Conservation (phyloP, 2,113 vertebrate species). For the Phainopepla nitens region DNA sequence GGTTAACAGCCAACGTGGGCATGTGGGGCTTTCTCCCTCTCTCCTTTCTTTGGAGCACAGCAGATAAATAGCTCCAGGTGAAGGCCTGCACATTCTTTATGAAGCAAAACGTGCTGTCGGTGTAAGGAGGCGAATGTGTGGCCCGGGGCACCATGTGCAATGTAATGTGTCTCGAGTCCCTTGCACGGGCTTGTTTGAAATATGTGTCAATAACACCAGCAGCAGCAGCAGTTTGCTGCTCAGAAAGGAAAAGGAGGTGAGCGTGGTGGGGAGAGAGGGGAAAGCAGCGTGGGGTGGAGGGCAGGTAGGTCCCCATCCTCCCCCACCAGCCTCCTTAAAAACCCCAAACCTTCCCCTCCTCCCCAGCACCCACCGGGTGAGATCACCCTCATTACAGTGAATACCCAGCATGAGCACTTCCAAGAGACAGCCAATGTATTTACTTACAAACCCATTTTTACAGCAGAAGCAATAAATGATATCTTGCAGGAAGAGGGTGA, state of each 20-base stretch:
- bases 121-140: conserved; percentile 89
- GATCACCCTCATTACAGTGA: background rate
- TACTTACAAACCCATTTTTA: background rate
- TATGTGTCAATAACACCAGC: conserved; percentile 89
- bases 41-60: background rate
- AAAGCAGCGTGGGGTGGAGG: background rate
- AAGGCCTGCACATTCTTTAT: conserved; percentile 94
- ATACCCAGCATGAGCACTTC: background rate
- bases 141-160: conserved; percentile 84
- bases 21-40: conserved; percentile 16
- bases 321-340: background rate
- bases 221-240: conserved; percentile 25
- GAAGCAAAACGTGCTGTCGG: conserved; percentile 85
- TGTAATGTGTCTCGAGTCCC: conserved; percentile 88
- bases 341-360: background rate
- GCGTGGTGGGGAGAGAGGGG: conserved; percentile 12
- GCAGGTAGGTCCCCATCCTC: background rate
- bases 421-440: background rate
- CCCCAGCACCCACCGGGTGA: background rate
- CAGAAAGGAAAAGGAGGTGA: conserved; percentile 59
- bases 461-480: background rate
- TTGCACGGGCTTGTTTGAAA: conserved; percentile 94
- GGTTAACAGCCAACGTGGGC: conserved; percentile 29
- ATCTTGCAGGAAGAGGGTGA: background rate
- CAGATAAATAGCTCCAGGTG: conserved; percentile 93